Conservation (phyloP, 2,113 vertebrate genomes). For the Ceyx cyanopectus region DNA sequence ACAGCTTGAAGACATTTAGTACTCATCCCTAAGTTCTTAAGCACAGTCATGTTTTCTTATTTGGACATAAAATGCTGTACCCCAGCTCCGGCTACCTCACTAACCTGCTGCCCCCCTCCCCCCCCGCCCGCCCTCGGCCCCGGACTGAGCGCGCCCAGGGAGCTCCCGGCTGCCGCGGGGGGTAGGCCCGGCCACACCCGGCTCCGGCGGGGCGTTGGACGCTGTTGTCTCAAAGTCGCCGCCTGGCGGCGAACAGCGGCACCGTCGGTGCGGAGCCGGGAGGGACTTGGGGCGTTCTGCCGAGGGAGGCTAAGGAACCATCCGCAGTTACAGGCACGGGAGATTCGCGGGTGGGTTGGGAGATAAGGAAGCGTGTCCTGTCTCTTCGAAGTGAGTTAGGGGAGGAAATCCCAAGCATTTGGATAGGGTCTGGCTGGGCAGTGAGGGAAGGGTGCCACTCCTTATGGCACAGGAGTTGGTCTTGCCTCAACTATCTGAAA, state of each 20-base stretch:
- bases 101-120: not conserved
- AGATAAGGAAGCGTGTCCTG: fast-evolving
- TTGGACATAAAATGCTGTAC: not conserved
- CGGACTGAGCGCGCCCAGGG: too few relatives aligned
- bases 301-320: not conserved
- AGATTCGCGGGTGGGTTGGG: fast-evolving
- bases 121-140: too few relatives aligned
- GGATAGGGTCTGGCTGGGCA: not conserved
- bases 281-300: not conserved
- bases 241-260: not conserved
- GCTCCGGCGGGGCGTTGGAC: not conserved
- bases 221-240: not conserved
- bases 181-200: too few relatives aligned
- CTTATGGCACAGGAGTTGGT: not conserved
- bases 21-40: not conserved
- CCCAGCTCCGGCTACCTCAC: not conserved
- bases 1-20: not conserved
- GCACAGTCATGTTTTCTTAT: not conserved
- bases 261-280: not conserved
- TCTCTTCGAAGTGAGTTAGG: not conserved
- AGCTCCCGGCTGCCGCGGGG: too few relatives aligned
- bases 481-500: not conserved
- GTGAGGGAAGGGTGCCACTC: not conserved
- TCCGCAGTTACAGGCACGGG: not conserved
- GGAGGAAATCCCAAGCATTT: not conserved